These are phyloP conservation scores for Chelmon rostratus DNA, from an alignment of 2,797 vertebrate species.

Conservation along the genomic window DNA sequence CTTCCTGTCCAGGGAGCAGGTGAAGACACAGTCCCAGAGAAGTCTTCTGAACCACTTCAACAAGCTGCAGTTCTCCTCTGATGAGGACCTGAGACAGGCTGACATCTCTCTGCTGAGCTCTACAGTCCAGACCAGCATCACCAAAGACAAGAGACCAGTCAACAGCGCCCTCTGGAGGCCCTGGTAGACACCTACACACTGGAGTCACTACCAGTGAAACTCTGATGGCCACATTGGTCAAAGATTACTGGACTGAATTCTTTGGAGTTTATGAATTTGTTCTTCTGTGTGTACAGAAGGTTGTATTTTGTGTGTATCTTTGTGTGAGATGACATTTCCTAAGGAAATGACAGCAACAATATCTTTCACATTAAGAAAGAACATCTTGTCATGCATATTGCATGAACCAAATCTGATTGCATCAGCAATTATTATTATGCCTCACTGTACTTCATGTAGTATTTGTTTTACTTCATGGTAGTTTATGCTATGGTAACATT, in stretches of 20 bases:
- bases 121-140: constrained; percentile 39
- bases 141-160: constrained; percentile 50
- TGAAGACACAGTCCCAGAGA: constrained; percentile 58
- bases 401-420: constrained; percentile 24
- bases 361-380: constrained; percentile 69
- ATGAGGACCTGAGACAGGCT: constrained; percentile 47
- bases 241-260: no score
- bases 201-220: not conserved
- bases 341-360: constrained; percentile 78
- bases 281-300: no score
- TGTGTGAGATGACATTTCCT: constrained; percentile 51
- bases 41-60: constrained; percentile 69
- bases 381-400: constrained; percentile 53
- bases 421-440: constrained; percentile 6
- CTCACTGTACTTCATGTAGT: constrained; percentile 2
- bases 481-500: not conserved
- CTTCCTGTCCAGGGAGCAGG: constrained; percentile 71
- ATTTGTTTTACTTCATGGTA: no score
- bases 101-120: constrained; percentile 49
- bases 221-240: no score
- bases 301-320: no score
- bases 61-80: constrained; percentile 47
- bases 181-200: constrained; percentile 69
- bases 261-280: no score
- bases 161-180: constrained; percentile 70